Evolutionary conservation across 2,797 vertebrate species (phyloP), one percentile per base, ranked within the genome.

Genomic region (Sebastes kiyomatsui): DNA sequence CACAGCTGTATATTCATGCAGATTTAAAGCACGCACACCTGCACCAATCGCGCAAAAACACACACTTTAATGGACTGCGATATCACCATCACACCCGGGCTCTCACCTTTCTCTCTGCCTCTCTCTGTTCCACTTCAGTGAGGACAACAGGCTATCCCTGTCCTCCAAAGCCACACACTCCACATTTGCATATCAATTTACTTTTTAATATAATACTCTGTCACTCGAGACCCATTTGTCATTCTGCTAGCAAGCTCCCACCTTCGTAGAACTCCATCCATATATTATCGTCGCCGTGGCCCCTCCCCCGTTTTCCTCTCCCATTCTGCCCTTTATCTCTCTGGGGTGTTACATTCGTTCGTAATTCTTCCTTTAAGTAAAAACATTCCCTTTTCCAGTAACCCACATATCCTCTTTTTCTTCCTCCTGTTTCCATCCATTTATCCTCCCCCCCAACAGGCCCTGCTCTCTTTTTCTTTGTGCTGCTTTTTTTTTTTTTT

Each of bases 181-280:
- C 72, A 85, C 91, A 96, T 96, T 95, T 96, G 94, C 95, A 96
- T 96, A 95, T 96, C 94, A 95, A 94, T 96, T 95, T 95, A 93
- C 92, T 94, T 94, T 94, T 94, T 91, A 90, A 93, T 93, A 94
- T 94, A 94, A 95, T 92, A 92, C 90, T 93, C 92, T 94, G 93
- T 94, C 94, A 94, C 91, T 93, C 85, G 88, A 94, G 91, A 94
- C 82, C 90, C 91, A 92, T 95, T 95, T 93, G 90, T 95, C 94
- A 94, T 93, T 93, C 84, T 52, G 81, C 85, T 77, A 85, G 87
- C 81, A 84, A 90, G 90, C 88, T 56, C 82, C 89, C 81, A 90
- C 89, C 91, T 92, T 90, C 76, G 42, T 69, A 83, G 71, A 87
- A 78, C 87, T 79, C 87, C 83, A 81, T 91, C 88, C 90, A 93